A percentile compares a stretch with the other conserved stretches of the same genome.
Conservation (phyloP, 2,888 invertebrate genomes). For the Lumbricus terrestris region DNA sequence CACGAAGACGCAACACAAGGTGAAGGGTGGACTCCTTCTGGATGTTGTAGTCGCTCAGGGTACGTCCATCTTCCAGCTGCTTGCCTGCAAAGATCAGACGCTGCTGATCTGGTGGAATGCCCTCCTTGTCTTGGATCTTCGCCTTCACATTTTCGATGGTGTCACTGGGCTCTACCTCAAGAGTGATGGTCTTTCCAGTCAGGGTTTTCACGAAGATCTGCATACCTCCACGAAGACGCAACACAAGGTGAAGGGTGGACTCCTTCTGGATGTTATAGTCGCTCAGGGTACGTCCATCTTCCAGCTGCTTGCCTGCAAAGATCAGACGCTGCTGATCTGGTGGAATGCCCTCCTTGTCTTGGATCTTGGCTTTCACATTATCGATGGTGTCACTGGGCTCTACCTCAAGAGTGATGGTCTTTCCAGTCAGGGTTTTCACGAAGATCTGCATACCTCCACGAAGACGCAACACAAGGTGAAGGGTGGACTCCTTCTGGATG, state of each 20-base stretch:
- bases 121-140: conserved; percentile 47
- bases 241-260: conserved; percentile 76
- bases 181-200: conserved; percentile 57
- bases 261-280: conserved; percentile 92
- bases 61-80: conserved; percentile 91
- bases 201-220: conserved; percentile 37
- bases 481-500: conserved; percentile 91
- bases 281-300: conserved; percentile 84
- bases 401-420: conserved; percentile 69
- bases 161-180: conserved; percentile 75
- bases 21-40: conserved; percentile 94
- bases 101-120: conserved; percentile 59
- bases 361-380: conserved; percentile 74
- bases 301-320: conserved; percentile 87
- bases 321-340: conserved; percentile 64
- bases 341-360: conserved; percentile 45
- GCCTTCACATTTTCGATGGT: conserved; percentile 89
- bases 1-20: conserved; percentile 84
- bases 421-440: conserved; percentile 59
- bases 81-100: conserved; percentile 78
- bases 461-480: conserved; percentile 85
- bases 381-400: conserved; percentile 81
- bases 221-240: conserved; percentile 83
- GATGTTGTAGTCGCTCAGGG: conserved; percentile 89
- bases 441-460: conserved; percentile 80